Evolutionary conservation across 2,888 invertebrate genomes (phyloP), one percentile per base, ranked within the genome.

Genomic region (Noctua comes): DNA sequence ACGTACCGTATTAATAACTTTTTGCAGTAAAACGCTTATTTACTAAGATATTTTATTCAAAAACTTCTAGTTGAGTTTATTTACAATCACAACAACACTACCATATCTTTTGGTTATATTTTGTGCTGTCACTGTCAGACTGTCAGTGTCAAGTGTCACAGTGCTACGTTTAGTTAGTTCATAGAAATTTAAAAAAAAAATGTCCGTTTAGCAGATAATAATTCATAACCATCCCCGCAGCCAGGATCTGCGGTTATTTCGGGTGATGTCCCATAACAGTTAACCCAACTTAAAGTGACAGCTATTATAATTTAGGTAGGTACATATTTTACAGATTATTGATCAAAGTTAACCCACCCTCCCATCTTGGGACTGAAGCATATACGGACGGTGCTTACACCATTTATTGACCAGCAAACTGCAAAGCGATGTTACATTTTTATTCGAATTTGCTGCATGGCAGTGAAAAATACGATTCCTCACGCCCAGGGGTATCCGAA

Each of bases 41-140:
- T 70, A 36, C 21, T 64, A 57, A 31, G 21, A 10, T 64, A 51
- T 40, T 46, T 11, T 7, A 31, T 40, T 40, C 13, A 40, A n/a
- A n/a, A 2, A 16, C 24, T 2, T 40, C 18, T 43, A 40, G 0
- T 46, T 6, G 5, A 21, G 31, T 65, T 75, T 43, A 82, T 82
- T 64, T 48, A 76, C 51, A 57, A 79, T 62, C 13, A 36, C 21
- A 80, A 73, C 43, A 73, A 64, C 24, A 51, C 31, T 43, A 7
- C 11, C 18, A 0, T 0, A 21, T 54, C 59, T 54, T 18, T 6
- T 68, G 82, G 82, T 80, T 80, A 80, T 69, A 1, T 75, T 69
- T 76, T 48, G 40, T n/a, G n/a, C n/a, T n/a, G n/a, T n/a, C n/a
- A n/a, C n/a, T n/a, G n/a, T n/a, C n/a, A n/a, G n/a, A n/a, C 27